A percentile compares a stretch with the other conserved stretches of the same genome.
Evolutionary conservation across 2,888 invertebrate species (phyloP).

Genomic region (Drosophila meridionalis): DNA sequence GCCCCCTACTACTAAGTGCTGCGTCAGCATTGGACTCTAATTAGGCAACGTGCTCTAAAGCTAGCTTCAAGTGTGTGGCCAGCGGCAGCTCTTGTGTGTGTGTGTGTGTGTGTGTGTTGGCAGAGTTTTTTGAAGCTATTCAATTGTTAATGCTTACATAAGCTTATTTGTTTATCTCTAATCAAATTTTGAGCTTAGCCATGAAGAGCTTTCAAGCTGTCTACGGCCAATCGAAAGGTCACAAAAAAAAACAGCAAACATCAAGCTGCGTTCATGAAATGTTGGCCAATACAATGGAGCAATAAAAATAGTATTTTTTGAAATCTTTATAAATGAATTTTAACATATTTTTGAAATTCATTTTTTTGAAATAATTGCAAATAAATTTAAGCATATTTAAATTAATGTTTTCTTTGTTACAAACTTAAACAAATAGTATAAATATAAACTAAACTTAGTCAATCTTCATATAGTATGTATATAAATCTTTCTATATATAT

Average conservation of each 20-base stretch:
- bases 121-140: conserved; percentile 14
- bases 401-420: not conserved
- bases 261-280: not conserved
- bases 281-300: not conserved
- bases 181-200: conserved; percentile 2
- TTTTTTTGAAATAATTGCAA: not conserved
- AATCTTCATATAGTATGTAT: not conserved
- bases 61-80: conserved; percentile 8
- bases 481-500: not conserved
- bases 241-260: not conserved
- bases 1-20: conserved; percentile 22
- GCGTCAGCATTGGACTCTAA: conserved; percentile 53
- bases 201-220: not conserved
- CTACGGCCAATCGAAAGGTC: not conserved
- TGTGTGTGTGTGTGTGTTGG: conserved; percentile 4
- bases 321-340: too few species aligned
- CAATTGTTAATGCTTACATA: conserved; percentile 6
- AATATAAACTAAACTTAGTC: too few species aligned
- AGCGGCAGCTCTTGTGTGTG: conserved; percentile 5
- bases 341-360: not conserved
- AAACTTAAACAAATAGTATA: not conserved
- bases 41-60: conserved; percentile 51
- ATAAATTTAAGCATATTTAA: not conserved
- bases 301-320: not conserved
- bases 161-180: conserved; percentile 7